These are phyloP conservation scores for Manis crassicaudata DNA, from an alignment of 2,797 vertebrate genomes.

Conservation along the genomic window DNA sequence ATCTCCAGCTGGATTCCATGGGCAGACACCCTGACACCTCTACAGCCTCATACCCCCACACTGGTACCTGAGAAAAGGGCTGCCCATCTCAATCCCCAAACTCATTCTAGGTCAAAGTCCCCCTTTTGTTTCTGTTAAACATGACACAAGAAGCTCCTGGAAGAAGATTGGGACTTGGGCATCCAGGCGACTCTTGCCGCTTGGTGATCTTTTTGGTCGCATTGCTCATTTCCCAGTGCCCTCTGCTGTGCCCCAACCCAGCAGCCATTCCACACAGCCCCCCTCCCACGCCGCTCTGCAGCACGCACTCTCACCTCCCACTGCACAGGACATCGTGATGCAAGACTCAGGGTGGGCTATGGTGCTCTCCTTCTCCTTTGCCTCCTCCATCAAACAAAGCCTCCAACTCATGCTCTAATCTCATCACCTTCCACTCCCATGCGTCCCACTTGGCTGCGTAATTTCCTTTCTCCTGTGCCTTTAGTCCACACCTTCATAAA, in stretches of 20 bases:
- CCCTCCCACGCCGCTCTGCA: neutral
- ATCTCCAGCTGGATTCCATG: neutral
- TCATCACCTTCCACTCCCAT: too few relatives aligned
- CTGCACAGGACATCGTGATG: neutral
- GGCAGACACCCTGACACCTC: neutral
- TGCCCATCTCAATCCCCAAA: neutral
- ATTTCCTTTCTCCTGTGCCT: neutral
- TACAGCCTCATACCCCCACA: too few relatives aligned
- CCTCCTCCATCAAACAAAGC: neutral
- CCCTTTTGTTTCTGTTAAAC: neutral
- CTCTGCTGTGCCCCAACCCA: neutral
- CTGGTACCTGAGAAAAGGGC: neutral
- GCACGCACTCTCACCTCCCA: neutral
- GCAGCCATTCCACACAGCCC: neutral
- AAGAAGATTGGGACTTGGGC: neutral
- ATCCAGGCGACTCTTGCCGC: neutral
- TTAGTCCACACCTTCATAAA: neutral
- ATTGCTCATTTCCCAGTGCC: neutral
- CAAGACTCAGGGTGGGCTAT: neutral
- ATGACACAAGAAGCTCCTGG: neutral
- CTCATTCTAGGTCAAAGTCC: neutral
- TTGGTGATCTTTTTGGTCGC: too few relatives aligned
- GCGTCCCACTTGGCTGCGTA: fast-evolving
- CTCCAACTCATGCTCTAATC: fast-evolving
- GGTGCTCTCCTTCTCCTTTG: neutral